Evolutionary conservation across 1,140 invertebrate genomes (phyloP).

Genomic region (Temnothorax curvispinosus): DNA sequence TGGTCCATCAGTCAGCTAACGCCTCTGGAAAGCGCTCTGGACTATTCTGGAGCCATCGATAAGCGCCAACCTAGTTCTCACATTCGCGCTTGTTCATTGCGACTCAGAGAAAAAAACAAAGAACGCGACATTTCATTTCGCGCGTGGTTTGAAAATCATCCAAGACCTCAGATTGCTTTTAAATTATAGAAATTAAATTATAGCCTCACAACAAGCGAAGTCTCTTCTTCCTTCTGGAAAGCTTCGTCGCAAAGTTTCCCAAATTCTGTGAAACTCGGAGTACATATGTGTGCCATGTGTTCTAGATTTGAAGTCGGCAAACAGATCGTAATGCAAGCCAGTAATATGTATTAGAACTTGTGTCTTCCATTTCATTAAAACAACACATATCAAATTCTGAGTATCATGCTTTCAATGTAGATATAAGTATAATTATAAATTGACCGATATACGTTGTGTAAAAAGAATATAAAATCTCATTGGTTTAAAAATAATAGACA

Average conservation of each 20-base stretch:
- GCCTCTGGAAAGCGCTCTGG: not conserved
- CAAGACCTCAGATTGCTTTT: not conserved
- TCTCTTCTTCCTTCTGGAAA: not conserved
- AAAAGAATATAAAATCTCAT: not conserved
- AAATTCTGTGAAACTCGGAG: not conserved
- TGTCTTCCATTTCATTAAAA: not conserved
- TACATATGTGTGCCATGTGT: not conserved
- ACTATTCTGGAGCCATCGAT: slow-evolving; percentile 23
- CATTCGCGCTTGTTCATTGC: slow-evolving; percentile 14
- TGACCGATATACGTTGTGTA: not conserved
- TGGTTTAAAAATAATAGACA: not conserved
- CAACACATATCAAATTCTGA: not conserved
- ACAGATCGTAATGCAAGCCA: not conserved
- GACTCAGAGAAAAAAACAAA: not conserved
- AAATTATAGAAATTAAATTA: slow-evolving; percentile 21
- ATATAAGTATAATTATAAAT: not conserved
- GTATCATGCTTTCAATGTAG: not conserved
- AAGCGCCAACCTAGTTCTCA: slow-evolving; percentile 48
- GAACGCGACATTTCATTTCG: not conserved
- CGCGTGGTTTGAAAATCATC: slow-evolving; percentile 6
- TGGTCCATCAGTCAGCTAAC: not conserved
- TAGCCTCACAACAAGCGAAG: no score
- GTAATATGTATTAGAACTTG: not conserved
- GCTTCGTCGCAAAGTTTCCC: not conserved
- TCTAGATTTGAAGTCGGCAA: not conserved